Evolutionary conservation across 2,797 vertebrate genomes (phyloP).

Genomic region (Clarias platycephalus): DNA sequence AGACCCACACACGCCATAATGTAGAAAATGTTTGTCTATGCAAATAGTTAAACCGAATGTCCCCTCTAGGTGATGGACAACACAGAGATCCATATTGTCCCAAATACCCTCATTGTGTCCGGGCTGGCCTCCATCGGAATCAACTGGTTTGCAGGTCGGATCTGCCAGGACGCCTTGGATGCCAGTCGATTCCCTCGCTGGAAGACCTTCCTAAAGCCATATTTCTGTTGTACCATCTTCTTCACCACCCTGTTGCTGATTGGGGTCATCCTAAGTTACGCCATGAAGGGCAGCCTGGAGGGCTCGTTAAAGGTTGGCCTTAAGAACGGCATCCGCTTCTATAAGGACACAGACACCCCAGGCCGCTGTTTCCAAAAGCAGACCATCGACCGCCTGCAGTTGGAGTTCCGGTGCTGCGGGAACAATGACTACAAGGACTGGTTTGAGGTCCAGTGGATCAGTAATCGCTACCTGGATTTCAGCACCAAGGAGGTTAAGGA

Average conservation of each 20-base stretch:
- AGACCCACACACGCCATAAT: not conserved
- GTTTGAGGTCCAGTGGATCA: conserved; percentile 91
- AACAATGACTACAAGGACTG: conserved; percentile 83
- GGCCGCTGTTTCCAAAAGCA: conserved; percentile 85
- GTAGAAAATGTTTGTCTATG: not conserved
- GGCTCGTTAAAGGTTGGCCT: conserved; percentile 76
- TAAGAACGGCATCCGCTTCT: conserved; percentile 81
- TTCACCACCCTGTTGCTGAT: conserved; percentile 78
- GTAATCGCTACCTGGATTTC: conserved; percentile 87
- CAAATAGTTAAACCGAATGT: conserved; percentile 16
- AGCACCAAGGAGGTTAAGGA: conserved; percentile 83
- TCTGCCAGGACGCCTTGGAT: conserved; percentile 80
- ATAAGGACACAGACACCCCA: conserved; percentile 88
- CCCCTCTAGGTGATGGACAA: conserved; percentile 78
- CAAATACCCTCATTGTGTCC: conserved; percentile 79
- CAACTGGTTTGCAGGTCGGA: conserved; percentile 77
- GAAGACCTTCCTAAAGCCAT: conserved; percentile 78
- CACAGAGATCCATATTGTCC: conserved; percentile 77
- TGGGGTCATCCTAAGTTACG: conserved; percentile 76
- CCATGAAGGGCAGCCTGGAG: conserved; percentile 79
- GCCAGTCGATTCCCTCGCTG: conserved; percentile 75
- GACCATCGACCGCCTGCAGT: conserved; percentile 83
- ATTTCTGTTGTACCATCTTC: conserved; percentile 72
- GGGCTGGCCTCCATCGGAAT: conserved; percentile 77
- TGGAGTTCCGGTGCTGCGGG: conserved; percentile 85